Evolutionary conservation across 2,797 vertebrate species (phyloP).

Genomic region (Sebastes minor): DNA sequence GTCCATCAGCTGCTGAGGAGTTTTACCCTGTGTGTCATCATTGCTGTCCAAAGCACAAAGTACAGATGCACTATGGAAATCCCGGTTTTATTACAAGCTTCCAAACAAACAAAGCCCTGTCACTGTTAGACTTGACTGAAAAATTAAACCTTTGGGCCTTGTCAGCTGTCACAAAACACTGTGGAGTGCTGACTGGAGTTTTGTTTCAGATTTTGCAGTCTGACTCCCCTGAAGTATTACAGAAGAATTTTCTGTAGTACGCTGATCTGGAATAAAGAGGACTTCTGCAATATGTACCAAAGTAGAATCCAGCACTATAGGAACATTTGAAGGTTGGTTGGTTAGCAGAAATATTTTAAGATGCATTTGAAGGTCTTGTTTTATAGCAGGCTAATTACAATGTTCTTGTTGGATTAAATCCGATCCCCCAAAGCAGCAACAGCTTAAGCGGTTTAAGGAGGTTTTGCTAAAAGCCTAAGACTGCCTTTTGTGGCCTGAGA

Average conservation of each 20-base stretch:
- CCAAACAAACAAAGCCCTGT: slow-evolving; percentile 1
- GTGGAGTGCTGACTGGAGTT: not conserved
- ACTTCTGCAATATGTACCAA: not conserved
- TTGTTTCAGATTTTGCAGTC: not conserved
- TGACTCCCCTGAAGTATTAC: not conserved
- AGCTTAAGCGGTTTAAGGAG: slow-evolving; percentile 1
- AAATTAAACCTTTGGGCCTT: not conserved
- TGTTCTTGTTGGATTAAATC: slow-evolving; percentile 24
- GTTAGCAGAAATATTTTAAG: not conserved
- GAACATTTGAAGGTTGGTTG: not conserved
- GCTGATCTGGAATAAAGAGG: not conserved
- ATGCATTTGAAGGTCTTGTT: slow-evolving; percentile 10
- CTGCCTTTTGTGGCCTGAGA: not conserved
- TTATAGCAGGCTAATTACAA: slow-evolving; percentile 13
- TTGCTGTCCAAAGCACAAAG: not conserved
- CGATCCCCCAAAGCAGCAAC: slow-evolving; percentile 6
- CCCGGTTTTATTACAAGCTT: slow-evolving; percentile 8
- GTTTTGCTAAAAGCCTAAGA: not conserved
- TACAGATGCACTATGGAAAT: not conserved
- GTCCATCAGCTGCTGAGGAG: not conserved
- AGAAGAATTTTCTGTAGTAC: not conserved
- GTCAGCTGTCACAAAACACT: not conserved
- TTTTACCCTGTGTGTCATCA: slow-evolving; percentile 17
- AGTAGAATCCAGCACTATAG: not conserved
- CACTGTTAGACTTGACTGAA: not conserved